Conservation (phyloP, 2,113 vertebrate species). For the Cephalopterus ornatus region DNA sequence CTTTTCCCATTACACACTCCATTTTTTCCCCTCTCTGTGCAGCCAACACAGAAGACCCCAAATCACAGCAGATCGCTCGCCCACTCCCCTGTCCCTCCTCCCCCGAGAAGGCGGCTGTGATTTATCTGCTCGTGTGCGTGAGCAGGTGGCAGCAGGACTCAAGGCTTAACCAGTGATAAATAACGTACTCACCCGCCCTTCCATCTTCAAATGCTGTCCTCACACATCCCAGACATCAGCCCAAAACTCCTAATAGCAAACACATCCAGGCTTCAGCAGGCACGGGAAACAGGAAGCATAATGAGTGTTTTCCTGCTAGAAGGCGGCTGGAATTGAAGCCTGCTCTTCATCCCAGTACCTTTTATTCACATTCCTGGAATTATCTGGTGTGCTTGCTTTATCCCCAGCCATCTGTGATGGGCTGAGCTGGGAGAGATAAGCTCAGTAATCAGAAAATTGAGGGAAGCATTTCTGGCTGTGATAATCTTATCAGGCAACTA, state of each 20-base stretch:
- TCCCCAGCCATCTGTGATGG: slow-evolving; percentile 69
- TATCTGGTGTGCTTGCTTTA: slow-evolving; percentile 52
- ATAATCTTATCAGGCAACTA: slow-evolving; percentile 69
- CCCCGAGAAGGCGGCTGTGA: not conserved
- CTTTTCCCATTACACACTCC: not conserved
- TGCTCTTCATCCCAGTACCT: not conserved
- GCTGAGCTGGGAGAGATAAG: slow-evolving; percentile 64
- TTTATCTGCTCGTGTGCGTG: not conserved
- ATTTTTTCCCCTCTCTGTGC: not conserved
- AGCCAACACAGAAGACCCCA: not conserved
- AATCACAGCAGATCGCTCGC: not conserved
- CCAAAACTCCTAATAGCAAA: not conserved
- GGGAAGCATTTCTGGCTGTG: slow-evolving; percentile 68
- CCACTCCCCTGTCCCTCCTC: not conserved
- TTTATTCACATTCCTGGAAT: slow-evolving; percentile 58
- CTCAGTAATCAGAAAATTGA: slow-evolving; percentile 75
- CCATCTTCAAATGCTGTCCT: not conserved
- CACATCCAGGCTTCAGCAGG: slow-evolving; percentile 34
- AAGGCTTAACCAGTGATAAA: slow-evolving; percentile 40
- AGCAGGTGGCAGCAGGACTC: slow-evolving; percentile 27
- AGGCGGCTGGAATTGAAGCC: slow-evolving; percentile 45
- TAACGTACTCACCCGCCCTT: slow-evolving; percentile 26
- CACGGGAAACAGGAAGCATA: not conserved
- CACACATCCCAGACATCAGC: not conserved
- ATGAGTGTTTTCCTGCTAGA: slow-evolving; percentile 44